Conservation (phyloP, 1,140 invertebrate species). For the Diorhabda elongata region DNA sequence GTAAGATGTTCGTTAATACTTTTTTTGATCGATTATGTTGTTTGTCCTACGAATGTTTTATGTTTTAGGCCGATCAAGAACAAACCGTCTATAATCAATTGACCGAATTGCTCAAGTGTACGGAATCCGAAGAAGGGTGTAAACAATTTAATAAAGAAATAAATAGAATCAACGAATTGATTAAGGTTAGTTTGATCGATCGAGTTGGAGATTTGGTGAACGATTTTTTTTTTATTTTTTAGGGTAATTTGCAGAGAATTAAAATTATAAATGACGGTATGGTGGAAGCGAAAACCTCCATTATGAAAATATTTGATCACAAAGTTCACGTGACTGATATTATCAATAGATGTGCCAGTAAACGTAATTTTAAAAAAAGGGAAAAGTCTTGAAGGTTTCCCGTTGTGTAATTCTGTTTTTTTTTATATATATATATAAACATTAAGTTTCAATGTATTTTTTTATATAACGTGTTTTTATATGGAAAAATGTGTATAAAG, state of each 20-base stretch:
- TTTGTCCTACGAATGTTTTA: constrained; percentile 6
- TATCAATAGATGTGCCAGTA: constrained; percentile 82
- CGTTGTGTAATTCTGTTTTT: constrained; percentile 9
- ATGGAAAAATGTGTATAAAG: too few species aligned
- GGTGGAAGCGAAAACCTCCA: constrained; percentile 77
- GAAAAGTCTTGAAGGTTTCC: constrained; percentile 53
- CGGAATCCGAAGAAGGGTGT: constrained; percentile 63
- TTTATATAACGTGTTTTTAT: not conserved
- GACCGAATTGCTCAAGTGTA: constrained; percentile 57
- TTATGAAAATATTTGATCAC: constrained; percentile 88
- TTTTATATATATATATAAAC: constrained; percentile 1
- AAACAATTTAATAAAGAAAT: constrained; percentile 59
- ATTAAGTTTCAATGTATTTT: not conserved
- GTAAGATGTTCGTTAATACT: constrained; percentile 51
- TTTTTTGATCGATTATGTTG: not conserved
- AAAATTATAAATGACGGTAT: constrained; percentile 90
- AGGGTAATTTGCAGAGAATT: constrained; percentile 93
- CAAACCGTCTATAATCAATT: constrained; percentile 61
- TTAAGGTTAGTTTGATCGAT: constrained; percentile 56
- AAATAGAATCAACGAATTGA: constrained; percentile 70
- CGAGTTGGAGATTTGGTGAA: not conserved
- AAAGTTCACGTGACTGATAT: constrained; percentile 84
- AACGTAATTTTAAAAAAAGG: constrained; percentile 86
- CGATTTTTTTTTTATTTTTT: constrained; percentile 23
- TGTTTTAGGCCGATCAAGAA: constrained; percentile 54